Percentiles rank a stretch among this genome's conserved stretches.
Evolutionary conservation across 2,113 vertebrate genomes (phyloP).

Genomic region (Origma solitaria): DNA sequence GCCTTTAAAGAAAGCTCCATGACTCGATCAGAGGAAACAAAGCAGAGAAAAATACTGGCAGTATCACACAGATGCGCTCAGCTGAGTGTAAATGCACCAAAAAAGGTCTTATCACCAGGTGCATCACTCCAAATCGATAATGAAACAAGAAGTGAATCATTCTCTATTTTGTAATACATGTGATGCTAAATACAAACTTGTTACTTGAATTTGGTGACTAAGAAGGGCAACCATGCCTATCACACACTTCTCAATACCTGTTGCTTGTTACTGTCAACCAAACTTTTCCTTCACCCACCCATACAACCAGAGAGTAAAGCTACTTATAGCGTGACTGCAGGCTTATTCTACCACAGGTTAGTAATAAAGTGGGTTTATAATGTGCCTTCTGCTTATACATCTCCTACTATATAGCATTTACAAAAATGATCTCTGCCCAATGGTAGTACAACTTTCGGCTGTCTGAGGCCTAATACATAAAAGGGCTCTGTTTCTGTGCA

Average conservation of each 20-base stretch:
- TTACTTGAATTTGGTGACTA: not conserved
- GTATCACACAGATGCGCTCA: not conserved
- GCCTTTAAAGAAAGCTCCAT: not conserved
- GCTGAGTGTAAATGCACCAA: not conserved
- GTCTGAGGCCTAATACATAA: not conserved
- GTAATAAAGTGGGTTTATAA: not conserved
- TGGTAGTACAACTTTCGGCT: not conserved
- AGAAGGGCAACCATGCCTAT: not conserved
- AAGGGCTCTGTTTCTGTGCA: not conserved
- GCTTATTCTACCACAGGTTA: not conserved
- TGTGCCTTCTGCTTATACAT: not conserved
- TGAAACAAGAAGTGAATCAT: not conserved
- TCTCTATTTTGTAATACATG: not conserved
- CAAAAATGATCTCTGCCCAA: not conserved
- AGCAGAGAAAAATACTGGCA: not conserved
- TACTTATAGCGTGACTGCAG: not conserved
- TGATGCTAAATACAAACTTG: not conserved
- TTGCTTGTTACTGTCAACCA: not conserved
- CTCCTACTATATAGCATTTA: not conserved
- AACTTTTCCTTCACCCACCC: not conserved
- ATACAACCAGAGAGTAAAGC: not conserved
- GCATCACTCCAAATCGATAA: not conserved
- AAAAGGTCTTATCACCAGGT: not conserved
- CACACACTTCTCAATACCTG: not conserved
- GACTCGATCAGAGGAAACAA: not conserved